phyloP scores from a whole-genome alignment of 2,113 vertebrate genomes.

The Bos indicus region DNA sequence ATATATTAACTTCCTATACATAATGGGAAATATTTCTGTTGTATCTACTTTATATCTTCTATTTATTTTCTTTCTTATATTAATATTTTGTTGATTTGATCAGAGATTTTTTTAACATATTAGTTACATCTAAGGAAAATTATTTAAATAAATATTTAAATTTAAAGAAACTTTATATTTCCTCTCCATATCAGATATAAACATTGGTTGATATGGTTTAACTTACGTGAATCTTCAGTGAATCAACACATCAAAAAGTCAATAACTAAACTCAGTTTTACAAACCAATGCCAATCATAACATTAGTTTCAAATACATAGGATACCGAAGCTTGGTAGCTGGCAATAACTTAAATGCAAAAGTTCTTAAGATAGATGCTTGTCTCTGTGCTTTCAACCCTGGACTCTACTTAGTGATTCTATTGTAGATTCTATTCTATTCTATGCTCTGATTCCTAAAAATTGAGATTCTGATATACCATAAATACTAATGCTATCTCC shows the following conservation, averaged over 20 bases:
- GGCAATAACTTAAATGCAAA: not conserved
- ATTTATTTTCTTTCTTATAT: not conserved
- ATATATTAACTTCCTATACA: not conserved
- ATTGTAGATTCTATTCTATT: not conserved
- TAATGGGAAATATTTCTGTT: not conserved
- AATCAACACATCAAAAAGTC: not conserved
- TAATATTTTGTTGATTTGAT: not conserved
- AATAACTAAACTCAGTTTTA: not conserved
- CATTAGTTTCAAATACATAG: not conserved
- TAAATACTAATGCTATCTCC: not conserved
- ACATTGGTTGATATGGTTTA: not conserved
- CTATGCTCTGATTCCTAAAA: not conserved
- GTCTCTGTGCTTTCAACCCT: not conserved
- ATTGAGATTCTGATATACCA: not conserved
- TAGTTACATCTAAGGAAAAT: not conserved
- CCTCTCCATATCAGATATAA: not conserved
- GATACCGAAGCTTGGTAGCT: not conserved
- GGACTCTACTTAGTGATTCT: not conserved
- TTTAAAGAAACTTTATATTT: not conserved
- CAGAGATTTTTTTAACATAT: not conserved
- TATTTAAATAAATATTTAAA: not conserved
- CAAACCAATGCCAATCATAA: not conserved
- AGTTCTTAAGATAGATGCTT: not conserved
- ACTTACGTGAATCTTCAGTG: not conserved
- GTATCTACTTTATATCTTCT: not conserved